These are phyloP conservation scores for Myathropa florea DNA, from an alignment of 2,888 invertebrate genomes.

Conservation along the genomic window DNA sequence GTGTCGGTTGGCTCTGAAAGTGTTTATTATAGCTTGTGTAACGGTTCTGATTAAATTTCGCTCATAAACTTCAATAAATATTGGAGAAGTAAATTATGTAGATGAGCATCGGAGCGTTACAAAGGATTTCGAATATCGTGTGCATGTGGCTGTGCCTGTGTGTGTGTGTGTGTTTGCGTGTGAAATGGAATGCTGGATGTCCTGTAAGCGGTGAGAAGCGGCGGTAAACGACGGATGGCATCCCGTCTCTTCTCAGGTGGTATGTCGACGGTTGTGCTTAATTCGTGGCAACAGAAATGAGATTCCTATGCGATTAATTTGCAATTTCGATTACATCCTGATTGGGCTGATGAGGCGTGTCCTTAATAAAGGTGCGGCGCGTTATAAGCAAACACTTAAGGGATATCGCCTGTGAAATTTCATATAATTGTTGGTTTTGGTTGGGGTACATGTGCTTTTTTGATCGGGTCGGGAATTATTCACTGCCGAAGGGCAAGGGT, in stretches of 20 bases:
- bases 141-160: constrained; percentile 3
- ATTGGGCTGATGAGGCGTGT: constrained; percentile 61
- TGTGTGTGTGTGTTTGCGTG: too few species aligned
- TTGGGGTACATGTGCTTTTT: background rate
- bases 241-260: constrained; percentile 13
- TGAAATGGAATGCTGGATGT: background rate
- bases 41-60: constrained; percentile 68
- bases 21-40: constrained; percentile 66
- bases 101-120: constrained; percentile 59
- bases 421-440: constrained; percentile 45
- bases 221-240: background rate
- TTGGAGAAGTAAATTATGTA: constrained; percentile 70
- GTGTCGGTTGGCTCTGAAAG: constrained; percentile 40
- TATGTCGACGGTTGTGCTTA: constrained; percentile 12
- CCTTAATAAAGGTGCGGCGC: constrained; percentile 49
- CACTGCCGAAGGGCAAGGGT: background rate
- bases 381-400: constrained; percentile 64
- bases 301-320: constrained; percentile 71
- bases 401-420: constrained; percentile 43
- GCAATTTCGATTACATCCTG: constrained; percentile 70
- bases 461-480: constrained; percentile 10
- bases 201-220: background rate
- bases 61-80: constrained; percentile 70
- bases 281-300: constrained; percentile 65
- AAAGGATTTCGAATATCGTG: constrained; percentile 30